Percentiles rank a stretch among this genome's conserved stretches.
phyloP scores from a whole-genome alignment of 2,113 vertebrate genomes.

The Empidonax traillii region DNA sequence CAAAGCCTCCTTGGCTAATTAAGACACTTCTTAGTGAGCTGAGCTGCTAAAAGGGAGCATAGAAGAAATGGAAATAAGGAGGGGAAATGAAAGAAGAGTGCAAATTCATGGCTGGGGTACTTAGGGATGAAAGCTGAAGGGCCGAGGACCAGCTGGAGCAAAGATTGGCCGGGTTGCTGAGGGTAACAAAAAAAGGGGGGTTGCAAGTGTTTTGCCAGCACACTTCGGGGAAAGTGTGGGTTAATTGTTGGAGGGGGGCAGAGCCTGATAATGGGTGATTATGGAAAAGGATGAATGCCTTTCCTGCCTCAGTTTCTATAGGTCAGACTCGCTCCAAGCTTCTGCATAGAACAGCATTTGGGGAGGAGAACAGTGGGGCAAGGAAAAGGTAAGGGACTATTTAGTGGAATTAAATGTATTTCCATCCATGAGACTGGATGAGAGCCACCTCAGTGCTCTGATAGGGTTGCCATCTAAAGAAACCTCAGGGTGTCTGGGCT shows the following conservation, averaged over 20 bases:
- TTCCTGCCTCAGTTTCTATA: neutral
- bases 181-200: neutral
- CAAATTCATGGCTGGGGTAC: neutral
- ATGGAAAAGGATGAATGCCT: neutral
- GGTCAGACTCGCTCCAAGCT: neutral
- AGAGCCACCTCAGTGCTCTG: neutral
- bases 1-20: constrained; percentile 56
- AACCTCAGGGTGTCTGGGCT: rapidly evolving
- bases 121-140: neutral
- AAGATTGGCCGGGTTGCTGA: neutral
- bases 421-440: neutral
- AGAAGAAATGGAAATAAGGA: constrained; percentile 62
- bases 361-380: neutral
- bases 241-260: neutral
- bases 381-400: neutral
- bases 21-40: constrained; percentile 20
- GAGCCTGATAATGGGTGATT: neutral
- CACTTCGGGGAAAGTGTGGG: neutral
- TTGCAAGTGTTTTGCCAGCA: neutral
- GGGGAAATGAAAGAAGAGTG: constrained; percentile 13
- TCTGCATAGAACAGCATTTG: neutral
- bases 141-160: constrained; percentile 27
- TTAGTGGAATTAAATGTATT: neutral
- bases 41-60: constrained; percentile 34
- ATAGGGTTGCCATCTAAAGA: neutral